Percentiles rank a stretch among this genome's conserved stretches.
These are phyloP conservation scores for Elymnias hypermnestra DNA, from an alignment of 1,140 invertebrate species.

Conservation along the genomic window DNA sequence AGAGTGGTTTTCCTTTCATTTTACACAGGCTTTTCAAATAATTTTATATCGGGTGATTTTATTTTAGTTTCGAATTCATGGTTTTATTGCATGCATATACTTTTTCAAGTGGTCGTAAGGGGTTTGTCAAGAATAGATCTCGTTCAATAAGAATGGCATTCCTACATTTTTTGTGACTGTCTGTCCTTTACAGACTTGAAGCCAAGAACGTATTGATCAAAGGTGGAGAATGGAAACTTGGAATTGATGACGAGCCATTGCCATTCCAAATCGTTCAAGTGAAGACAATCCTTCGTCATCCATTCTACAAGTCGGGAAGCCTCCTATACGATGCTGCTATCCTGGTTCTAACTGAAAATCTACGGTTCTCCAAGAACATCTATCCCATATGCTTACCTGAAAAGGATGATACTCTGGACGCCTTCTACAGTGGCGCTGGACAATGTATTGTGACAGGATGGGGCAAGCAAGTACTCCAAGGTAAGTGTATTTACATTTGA, in stretches of 20 bases:
- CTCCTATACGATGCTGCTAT: conserved; percentile 84
- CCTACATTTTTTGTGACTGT: too few relatives aligned
- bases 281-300: conserved; percentile 82
- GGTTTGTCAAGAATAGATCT: too few relatives aligned
- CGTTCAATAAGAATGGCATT: too few relatives aligned
- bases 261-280: conserved; percentile 86
- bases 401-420: conserved; percentile 55
- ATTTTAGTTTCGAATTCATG: too few relatives aligned
- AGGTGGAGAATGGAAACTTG: conserved; percentile 91
- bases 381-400: conserved; percentile 83
- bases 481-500: conserved; percentile 77
- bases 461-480: conserved; percentile 86
- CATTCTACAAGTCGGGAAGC: conserved; percentile 79
- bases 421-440: conserved; percentile 69
- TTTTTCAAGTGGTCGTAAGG: too few relatives aligned
- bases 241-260: conserved; percentile 85
- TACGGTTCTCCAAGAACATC: conserved; percentile 82
- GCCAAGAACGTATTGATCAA: conserved; percentile 85
- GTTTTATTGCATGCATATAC: too few relatives aligned
- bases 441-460: conserved; percentile 88
- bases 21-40: too few relatives aligned
- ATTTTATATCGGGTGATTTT: too few relatives aligned
- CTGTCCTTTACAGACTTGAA: conserved; percentile 55
- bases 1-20: too few relatives aligned
- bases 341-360: conserved; percentile 79